These are phyloP conservation scores for Venustoraphidia nigricollis DNA, from an alignment of 2,888 invertebrate genomes.

Conservation along the genomic window DNA sequence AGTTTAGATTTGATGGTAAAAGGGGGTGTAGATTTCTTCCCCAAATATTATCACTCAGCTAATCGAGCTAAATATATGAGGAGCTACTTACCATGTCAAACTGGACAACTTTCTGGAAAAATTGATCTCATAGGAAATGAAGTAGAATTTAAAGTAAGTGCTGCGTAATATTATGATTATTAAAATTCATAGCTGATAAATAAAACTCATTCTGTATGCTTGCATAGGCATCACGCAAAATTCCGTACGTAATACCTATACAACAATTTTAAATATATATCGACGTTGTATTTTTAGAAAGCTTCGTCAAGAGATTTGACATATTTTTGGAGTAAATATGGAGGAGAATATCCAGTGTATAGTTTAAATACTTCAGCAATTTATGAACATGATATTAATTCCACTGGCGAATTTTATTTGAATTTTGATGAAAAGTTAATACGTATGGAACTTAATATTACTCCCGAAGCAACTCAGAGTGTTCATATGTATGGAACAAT, in stretches of 20 bases:
- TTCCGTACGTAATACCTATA: too few species aligned
- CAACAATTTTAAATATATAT: too few species aligned
- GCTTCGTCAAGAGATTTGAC: conserved; percentile 25
- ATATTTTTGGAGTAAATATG: conserved; percentile 35
- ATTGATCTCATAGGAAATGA: conserved; percentile 39
- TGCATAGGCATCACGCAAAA: too few species aligned
- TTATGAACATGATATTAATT: conserved; percentile 39
- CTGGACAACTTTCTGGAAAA: conserved; percentile 35
- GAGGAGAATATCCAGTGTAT: conserved; percentile 33
- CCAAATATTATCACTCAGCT: conserved; percentile 25
- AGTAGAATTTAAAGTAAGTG: conserved; percentile 46
- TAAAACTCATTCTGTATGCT: background rate
- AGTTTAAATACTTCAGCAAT: conserved; percentile 39
- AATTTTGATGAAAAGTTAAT: conserved; percentile 40
- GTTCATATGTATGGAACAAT: conserved; percentile 59
- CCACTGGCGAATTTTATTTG: conserved; percentile 41
- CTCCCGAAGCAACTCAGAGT: conserved; percentile 48
- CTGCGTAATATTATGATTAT: background rate
- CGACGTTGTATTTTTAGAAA: background rate
- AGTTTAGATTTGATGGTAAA: conserved; percentile 43
- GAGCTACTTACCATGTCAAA: conserved; percentile 35
- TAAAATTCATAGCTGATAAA: background rate
- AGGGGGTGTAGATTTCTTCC: conserved; percentile 30
- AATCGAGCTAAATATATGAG: conserved; percentile 38
- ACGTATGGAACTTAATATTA: conserved; percentile 52